Conservation (phyloP, 2,888 invertebrate species). For the Chloromyia formosa region DNA sequence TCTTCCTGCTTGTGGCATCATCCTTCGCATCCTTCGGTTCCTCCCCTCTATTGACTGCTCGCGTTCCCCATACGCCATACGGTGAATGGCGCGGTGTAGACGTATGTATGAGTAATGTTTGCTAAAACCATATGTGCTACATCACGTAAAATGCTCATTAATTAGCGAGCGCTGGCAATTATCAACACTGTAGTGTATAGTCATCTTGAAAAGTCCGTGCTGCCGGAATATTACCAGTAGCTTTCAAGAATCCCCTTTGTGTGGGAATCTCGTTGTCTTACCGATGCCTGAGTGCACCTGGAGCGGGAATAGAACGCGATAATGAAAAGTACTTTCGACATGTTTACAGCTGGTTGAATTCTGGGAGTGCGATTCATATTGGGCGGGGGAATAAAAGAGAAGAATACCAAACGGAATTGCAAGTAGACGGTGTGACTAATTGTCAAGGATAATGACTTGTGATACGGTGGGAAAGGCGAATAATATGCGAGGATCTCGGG, state of each 20-base stretch:
- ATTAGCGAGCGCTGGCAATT: slow-evolving; percentile 46
- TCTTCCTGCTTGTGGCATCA: too few species aligned
- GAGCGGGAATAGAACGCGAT: not conserved
- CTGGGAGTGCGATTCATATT: not conserved
- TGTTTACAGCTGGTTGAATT: slow-evolving; percentile 14
- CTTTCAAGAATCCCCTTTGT: not conserved
- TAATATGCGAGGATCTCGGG: too few species aligned
- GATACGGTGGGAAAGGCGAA: too few species aligned
- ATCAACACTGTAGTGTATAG: slow-evolving; percentile 40
- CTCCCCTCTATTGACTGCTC: too few species aligned
- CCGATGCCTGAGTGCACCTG: not conserved
- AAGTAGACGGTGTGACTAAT: too few species aligned
- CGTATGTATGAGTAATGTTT: too few species aligned
- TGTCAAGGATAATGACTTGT: too few species aligned
- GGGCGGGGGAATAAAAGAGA: not conserved
- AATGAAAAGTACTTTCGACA: slow-evolving; percentile 20
- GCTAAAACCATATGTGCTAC: slow-evolving; percentile 39
- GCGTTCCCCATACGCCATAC: too few species aligned
- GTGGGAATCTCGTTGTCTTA: not conserved
- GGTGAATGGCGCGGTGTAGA: too few species aligned
- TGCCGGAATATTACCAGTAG: not conserved
- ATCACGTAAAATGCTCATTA: slow-evolving; percentile 48
- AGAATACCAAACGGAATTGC: too few species aligned
- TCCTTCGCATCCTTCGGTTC: too few species aligned
- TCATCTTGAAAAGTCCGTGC: slow-evolving; percentile 11